Evolutionary conservation across 2,797 vertebrate genomes (phyloP).

Genomic region (Glossophaga mutica): DNA sequence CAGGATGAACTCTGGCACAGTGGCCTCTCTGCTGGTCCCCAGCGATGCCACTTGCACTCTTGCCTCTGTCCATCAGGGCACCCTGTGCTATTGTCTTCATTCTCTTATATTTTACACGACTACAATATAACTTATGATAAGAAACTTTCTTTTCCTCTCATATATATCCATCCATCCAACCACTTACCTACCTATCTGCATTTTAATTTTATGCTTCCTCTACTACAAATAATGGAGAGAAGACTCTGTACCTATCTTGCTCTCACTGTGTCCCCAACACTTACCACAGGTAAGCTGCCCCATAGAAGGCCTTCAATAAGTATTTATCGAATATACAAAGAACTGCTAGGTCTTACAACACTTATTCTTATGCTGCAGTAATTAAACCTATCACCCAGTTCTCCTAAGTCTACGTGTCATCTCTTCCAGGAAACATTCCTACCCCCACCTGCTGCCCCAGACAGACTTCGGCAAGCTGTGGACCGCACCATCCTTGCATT

Average conservation of each 20-base stretch:
- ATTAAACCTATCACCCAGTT: background rate
- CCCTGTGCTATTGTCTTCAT: background rate
- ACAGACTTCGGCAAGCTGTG: background rate
- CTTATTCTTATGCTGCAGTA: background rate
- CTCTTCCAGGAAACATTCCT: background rate
- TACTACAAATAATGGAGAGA: background rate
- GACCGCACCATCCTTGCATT: background rate
- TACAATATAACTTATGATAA: background rate
- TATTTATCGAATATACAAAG: background rate
- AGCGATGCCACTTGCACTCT: too few relatives aligned
- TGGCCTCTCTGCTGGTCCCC: too few relatives aligned
- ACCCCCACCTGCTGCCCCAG: background rate
- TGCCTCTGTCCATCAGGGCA: background rate
- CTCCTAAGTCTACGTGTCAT: background rate
- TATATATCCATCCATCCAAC: too few relatives aligned
- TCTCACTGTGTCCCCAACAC: accelerated
- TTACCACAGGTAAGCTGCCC: background rate
- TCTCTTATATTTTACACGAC: background rate
- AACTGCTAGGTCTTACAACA: background rate
- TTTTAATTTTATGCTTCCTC: background rate
- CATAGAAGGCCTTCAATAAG: background rate
- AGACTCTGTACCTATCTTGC: accelerated
- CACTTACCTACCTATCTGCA: background rate
- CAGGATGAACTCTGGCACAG: background rate
- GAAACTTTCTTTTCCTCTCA: background rate